Evolutionary conservation across 2,888 invertebrate species (phyloP).

Genomic region (Cabera pusaria): DNA sequence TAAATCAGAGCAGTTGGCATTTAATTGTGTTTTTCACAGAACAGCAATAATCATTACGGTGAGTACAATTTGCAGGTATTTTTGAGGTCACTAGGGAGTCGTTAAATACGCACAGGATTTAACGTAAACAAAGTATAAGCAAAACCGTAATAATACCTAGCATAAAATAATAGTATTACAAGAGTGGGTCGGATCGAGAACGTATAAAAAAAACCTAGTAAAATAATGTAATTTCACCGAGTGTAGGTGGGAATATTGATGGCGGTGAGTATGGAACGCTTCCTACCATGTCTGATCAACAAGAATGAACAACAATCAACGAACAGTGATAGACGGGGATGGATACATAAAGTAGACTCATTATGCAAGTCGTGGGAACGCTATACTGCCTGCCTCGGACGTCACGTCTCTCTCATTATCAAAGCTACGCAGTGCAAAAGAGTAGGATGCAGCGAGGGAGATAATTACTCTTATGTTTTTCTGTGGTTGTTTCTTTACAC

Average conservation of each 20-base stretch:
- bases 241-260: conserved; percentile 23
- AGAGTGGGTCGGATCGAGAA: conserved; percentile 2
- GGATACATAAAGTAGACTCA: conserved; percentile 26
- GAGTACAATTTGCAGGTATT: too few relatives aligned
- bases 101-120: conserved; percentile 13
- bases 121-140: too few relatives aligned
- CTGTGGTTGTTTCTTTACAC: too few relatives aligned
- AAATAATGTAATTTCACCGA: conserved; percentile 16
- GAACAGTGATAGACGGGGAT: conserved; percentile 26
- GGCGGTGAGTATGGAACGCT: conserved; percentile 24
- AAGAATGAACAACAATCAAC: conserved; percentile 11
- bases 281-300: too few relatives aligned
- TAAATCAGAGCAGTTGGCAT: too few relatives aligned
- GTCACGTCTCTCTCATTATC: conserved; percentile 12
- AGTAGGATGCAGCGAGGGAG: conserved; percentile 11
- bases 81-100: conserved; percentile 14
- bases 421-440: conserved; percentile 4
- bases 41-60: too few relatives aligned
- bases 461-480: too few relatives aligned
- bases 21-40: too few relatives aligned
- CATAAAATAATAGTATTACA: too few relatives aligned
- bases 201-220: too few relatives aligned
- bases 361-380: conserved; percentile 28
- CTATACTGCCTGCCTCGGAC: conserved; percentile 2
- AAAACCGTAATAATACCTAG: too few relatives aligned